These are phyloP conservation scores for Phalacrocorax pelagicus DNA, from an alignment of 2,113 vertebrate genomes.

Conservation along the genomic window DNA sequence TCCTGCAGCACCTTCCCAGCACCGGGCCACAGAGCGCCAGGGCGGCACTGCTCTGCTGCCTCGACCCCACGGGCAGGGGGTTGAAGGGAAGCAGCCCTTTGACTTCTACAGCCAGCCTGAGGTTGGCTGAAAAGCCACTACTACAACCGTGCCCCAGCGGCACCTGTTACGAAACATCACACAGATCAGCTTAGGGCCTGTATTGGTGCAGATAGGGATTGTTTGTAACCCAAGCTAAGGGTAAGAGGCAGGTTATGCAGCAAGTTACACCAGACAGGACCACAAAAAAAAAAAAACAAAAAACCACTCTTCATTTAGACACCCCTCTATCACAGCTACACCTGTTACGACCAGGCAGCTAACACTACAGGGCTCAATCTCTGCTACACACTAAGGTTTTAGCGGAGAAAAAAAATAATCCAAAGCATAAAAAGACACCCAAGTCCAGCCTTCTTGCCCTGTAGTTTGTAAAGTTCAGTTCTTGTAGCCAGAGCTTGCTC, in stretches of 20 bases:
- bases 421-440: neutral
- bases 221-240: neutral
- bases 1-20: neutral
- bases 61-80: rapidly evolving
- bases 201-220: rapidly evolving
- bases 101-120: neutral
- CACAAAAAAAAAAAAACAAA: no score
- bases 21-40: rapidly evolving
- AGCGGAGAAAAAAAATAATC: neutral
- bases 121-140: no score
- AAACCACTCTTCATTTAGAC: no score
- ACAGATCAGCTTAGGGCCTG: rapidly evolving
- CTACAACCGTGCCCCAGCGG: rapidly evolving
- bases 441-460: neutral
- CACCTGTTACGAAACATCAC: neutral
- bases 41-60: rapidly evolving
- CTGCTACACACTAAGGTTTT: neutral
- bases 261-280: neutral
- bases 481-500: neutral
- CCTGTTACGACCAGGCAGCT: neutral
- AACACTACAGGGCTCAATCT: rapidly evolving
- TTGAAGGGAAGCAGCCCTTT: neutral
- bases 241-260: neutral
- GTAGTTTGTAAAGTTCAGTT: neutral
- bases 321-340: neutral